phyloP scores from a whole-genome alignment of 2,113 vertebrate genomes.

The Cyprinodon variegatus region DNA sequence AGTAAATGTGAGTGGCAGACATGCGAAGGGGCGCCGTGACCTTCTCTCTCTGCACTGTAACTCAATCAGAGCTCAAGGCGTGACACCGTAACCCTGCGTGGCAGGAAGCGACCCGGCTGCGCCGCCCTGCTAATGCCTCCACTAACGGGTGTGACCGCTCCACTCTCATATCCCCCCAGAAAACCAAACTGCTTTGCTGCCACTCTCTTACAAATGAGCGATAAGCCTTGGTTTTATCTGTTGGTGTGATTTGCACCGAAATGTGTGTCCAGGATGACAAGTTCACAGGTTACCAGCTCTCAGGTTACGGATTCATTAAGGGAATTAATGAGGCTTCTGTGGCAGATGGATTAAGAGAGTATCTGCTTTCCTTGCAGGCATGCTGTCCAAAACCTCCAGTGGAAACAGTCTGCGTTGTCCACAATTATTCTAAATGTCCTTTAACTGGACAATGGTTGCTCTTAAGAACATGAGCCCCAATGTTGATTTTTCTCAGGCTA shows the following conservation, averaged over 20 bases:
- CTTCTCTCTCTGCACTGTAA: conserved; percentile 84
- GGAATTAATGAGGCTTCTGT: conserved; percentile 76
- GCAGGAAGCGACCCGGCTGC: conserved; percentile 72
- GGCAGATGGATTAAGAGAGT: conserved; percentile 68
- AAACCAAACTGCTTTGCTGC: conserved; percentile 67
- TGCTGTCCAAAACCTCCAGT: conserved; percentile 38
- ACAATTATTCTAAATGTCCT: conserved; percentile 63
- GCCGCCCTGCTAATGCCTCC: conserved; percentile 78
- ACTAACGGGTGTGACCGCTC: conserved; percentile 84
- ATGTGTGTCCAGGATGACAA: conserved; percentile 66
- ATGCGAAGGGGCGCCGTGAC: conserved; percentile 74
- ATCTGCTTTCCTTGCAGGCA: conserved; percentile 67
- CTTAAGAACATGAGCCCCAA: conserved; percentile 46
- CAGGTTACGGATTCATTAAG: conserved; percentile 75
- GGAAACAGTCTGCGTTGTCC: conserved; percentile 46
- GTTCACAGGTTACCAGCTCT: conserved; percentile 75
- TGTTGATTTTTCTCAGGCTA: conserved; percentile 67
- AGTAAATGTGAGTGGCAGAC: conserved; percentile 72
- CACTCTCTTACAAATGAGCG: conserved; percentile 61
- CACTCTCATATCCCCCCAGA: conserved; percentile 76
- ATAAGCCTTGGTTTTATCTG: conserved; percentile 70
- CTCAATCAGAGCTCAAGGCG: conserved; percentile 82
- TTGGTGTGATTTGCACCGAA: conserved; percentile 66
- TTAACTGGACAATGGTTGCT: conserved; percentile 45
- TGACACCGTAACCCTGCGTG: conserved; percentile 79